Evolutionary conservation across 2,888 invertebrate species (phyloP).

Genomic region (Unio delphinus): DNA sequence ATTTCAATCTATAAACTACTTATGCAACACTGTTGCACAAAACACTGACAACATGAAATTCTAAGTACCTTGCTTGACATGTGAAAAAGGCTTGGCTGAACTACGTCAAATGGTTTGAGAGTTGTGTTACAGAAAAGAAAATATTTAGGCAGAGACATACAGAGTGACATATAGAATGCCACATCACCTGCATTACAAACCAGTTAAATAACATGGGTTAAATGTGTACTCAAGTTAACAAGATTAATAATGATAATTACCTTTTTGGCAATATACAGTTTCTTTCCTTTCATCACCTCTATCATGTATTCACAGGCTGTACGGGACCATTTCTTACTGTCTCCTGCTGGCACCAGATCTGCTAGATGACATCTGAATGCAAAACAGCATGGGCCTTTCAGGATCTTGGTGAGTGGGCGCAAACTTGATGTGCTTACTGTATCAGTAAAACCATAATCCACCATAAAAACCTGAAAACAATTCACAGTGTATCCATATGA

Average conservation of each 20-base stretch:
- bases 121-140: too few species aligned
- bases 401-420: conserved; percentile 74
- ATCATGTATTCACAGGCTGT: conserved; percentile 63
- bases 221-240: too few species aligned
- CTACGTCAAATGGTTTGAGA: too few species aligned
- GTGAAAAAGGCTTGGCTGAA: too few species aligned
- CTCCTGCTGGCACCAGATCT: conserved; percentile 80
- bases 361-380: conserved; percentile 79
- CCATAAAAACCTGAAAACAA: conserved; percentile 75
- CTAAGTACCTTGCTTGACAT: too few species aligned
- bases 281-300: conserved; percentile 38
- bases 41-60: too few species aligned
- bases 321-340: conserved; percentile 61
- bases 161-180: too few species aligned
- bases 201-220: too few species aligned
- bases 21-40: too few species aligned
- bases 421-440: conserved; percentile 73
- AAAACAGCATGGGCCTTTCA: conserved; percentile 76
- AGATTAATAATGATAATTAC: conserved; percentile 18
- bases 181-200: too few species aligned
- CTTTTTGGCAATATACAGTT: conserved; percentile 43
- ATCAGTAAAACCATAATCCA: conserved; percentile 79
- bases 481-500: neutral
- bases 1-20: too few species aligned
- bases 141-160: too few species aligned